Evolutionary conservation across 1,140 invertebrate genomes (phyloP).

Genomic region (Vollenhovia emeryi): DNA sequence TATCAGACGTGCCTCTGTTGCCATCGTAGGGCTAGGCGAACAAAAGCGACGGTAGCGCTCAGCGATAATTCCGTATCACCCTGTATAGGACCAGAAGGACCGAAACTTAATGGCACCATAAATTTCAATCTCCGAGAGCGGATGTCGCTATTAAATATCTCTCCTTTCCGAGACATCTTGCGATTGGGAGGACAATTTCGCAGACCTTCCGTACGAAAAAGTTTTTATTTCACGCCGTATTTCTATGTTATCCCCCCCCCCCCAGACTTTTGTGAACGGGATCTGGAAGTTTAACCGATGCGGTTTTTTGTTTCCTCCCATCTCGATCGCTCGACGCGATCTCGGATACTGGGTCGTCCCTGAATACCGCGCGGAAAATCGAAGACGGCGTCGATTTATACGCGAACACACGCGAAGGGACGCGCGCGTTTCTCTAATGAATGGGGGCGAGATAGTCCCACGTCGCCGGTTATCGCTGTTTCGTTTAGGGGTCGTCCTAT

Average conservation of each 20-base stretch:
- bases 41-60: background rate
- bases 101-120: slow-evolving; percentile 3
- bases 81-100: background rate
- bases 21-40: background rate
- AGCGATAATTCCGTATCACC: background rate
- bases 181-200: background rate
- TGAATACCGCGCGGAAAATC: slow-evolving; percentile 36
- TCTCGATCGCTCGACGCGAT: background rate
- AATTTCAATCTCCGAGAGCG: slow-evolving; percentile 20
- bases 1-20: background rate
- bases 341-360: background rate
- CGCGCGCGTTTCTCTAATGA: background rate
- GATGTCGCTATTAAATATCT: slow-evolving; percentile 20
- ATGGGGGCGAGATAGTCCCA: background rate
- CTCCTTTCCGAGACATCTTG: background rate
- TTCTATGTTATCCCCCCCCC: slow-evolving; percentile 12
- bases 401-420: background rate
- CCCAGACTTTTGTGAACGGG: no score
- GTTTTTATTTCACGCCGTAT: background rate
- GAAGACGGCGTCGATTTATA: background rate
- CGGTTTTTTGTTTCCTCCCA: background rate
- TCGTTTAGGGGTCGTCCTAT: slow-evolving; percentile 1
- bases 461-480: slow-evolving; percentile 29
- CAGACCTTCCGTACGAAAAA: background rate
- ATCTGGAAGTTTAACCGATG: background rate